Base-by-base conservation (phyloP, 2,113 vertebrate species). In the Aspidoscelis tigris region DNA sequence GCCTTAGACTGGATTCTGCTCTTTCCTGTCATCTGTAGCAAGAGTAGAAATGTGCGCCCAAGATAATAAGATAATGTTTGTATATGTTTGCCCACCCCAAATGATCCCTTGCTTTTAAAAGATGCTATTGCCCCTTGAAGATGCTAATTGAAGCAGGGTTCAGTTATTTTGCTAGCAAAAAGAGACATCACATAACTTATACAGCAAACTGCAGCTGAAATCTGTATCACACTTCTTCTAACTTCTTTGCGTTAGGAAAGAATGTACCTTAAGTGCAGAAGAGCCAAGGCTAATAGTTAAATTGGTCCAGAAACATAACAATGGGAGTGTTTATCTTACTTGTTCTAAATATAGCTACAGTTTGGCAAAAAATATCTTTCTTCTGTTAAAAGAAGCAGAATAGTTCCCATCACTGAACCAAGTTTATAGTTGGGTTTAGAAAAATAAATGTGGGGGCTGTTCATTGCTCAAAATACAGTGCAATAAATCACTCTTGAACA, bases 401-500 rank as follows among this genome's bases (percentile, higher is more conserved):
- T 39, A 73, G 0, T 1, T 0, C 79, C 61, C 5, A 14, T 82
- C 80, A 86, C 5, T 83, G 47, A 80, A 55, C 50, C 70, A 87
- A 78, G 55, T 74, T 43, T 44, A 24, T 43, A 87, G n/a, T 84
- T 20, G 82, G 4, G 55, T 22, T 76, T 66, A 61, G 81, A 20
- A 77, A 77, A 76, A 78, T 22, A 43, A 66, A 89, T 84, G 26
- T 33, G 69, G 84, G 83, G n/a, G 33, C 43, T 22, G 21, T 44
- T 76, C 58, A 43, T 43, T 82, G 68, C 80, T 87, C 0, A 0
- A 85, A 68, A 80, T 39, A 83, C 0, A 75, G 80, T 16, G 20
- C 47, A 85, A 83, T 65, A 89, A 76, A 24, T 81, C 1, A 47
- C 76, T 83, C 70, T 64, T 53, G 47, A 92, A 2, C 12, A 74